Percentiles rank a stretch among this genome's conserved stretches.
These are phyloP conservation scores for Lithophane leautieri DNA, from an alignment of 2,888 invertebrate species.

Conservation along the genomic window DNA sequence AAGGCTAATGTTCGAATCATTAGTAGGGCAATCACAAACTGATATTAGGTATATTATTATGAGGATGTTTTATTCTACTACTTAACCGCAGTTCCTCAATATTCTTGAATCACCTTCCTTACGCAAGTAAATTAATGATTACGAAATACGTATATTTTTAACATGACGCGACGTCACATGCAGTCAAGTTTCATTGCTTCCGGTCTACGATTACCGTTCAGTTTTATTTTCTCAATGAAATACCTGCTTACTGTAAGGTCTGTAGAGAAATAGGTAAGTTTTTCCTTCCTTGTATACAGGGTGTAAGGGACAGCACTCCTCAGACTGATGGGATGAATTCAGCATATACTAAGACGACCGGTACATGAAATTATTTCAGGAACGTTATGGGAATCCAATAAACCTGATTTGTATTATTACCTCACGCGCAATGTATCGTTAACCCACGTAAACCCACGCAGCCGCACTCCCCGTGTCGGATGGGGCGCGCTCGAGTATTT, in stretches of 20 bases:
- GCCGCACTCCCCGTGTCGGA: too few relatives aligned
- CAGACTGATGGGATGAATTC: too few relatives aligned
- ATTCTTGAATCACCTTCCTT: conserved; percentile 31
- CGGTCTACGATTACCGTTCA: not conserved
- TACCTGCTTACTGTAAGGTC: not conserved
- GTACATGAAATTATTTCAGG: too few relatives aligned
- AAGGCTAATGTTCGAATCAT: not conserved
- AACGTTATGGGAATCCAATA: too few relatives aligned
- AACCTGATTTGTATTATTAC: too few relatives aligned
- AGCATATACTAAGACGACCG: too few relatives aligned
- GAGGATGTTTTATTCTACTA: conserved; percentile 9
- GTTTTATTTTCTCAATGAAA: not conserved
- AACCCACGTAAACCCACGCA: too few relatives aligned
- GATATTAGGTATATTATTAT: not conserved
- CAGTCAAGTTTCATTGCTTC: not conserved
- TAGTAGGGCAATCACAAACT: not conserved
- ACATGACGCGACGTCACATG: conserved; percentile 12
- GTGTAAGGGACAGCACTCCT: too few relatives aligned
- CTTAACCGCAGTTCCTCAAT: conserved; percentile 25
- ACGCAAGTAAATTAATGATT: conserved; percentile 10
- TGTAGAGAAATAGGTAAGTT: not conserved
- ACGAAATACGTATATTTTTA: conserved; percentile 20
- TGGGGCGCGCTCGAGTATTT: too few relatives aligned
- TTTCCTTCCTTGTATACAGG: not conserved
- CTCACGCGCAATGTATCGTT: too few relatives aligned